Percentiles rank a stretch among this genome's conserved stretches.
phyloP scores from a whole-genome alignment of 2,797 vertebrate species.

The Ataeniobius toweri region DNA sequence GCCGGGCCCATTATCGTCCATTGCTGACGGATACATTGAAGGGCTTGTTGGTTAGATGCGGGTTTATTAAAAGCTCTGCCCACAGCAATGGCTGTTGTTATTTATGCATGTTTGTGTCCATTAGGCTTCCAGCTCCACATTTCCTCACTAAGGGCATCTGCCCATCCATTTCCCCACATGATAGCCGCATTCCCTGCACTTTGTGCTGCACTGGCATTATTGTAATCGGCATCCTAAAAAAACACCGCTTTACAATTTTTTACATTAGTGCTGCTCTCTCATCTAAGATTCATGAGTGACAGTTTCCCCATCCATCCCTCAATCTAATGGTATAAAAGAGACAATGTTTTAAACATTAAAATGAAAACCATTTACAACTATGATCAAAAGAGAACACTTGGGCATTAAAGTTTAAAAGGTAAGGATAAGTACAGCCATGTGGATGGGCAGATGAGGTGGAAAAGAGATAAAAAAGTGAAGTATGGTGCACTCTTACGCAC shows the following conservation, averaged over 20 bases:
- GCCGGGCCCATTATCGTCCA: slow-evolving; percentile 77
- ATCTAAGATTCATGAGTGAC: slow-evolving; percentile 96
- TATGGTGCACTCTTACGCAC: slow-evolving; percentile 70
- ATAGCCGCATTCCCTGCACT: slow-evolving; percentile 73
- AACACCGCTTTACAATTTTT: slow-evolving; percentile 92
- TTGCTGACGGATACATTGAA: slow-evolving; percentile 75
- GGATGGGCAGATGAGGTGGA: slow-evolving; percentile 76
- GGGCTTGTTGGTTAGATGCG: slow-evolving; percentile 68
- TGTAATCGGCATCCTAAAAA: slow-evolving; percentile 88
- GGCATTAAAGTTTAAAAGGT: slow-evolving; percentile 94
- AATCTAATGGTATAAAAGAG: slow-evolving; percentile 95
- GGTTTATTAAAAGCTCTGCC: slow-evolving; percentile 86
- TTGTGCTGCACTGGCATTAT: slow-evolving; percentile 87
- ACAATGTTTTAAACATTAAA: slow-evolving; percentile 99
- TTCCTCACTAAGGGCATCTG: slow-evolving; percentile 82
- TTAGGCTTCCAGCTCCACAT: slow-evolving; percentile 93
- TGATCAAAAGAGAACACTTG: slow-evolving; percentile 94
- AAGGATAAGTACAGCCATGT: slow-evolving; percentile 84
- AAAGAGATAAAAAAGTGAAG: slow-evolving; percentile 72
- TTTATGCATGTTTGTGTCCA: slow-evolving; percentile 98
- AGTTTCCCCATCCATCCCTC: slow-evolving; percentile 82
- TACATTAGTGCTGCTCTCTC: slow-evolving; percentile 91
- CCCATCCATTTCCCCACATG: slow-evolving; percentile 75
- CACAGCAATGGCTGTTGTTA: slow-evolving; percentile 84
- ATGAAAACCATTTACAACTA: slow-evolving; percentile 98